Base-by-base conservation (phyloP, 92 coral and sea anemone genomes). In the Anthopleura xanthogrammica region DNA sequence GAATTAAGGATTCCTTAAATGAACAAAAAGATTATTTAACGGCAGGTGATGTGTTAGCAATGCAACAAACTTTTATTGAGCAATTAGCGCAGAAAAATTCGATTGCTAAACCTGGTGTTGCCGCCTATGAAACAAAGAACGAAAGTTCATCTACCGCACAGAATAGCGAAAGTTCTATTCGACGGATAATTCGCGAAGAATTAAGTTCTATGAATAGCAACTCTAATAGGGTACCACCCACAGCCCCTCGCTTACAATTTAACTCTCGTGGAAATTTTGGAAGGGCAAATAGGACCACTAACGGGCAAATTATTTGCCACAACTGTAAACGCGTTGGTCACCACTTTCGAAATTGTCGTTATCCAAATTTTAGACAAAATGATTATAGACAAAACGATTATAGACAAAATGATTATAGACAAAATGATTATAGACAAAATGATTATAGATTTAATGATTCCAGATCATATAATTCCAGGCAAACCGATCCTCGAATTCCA, bases 401-500 rank as follows among this genome's bases (percentile, higher is more conserved):
- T 41, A 72, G 76, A 4, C 42, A 4, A n/a, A 72, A 72, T 41
- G 76, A 72, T 29, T 68, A 43, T 43, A 43, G 60, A 56, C 60
- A 56, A 56, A 56, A 56, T 12, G 60, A 56, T 56, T 56, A 5
- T 56, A 12, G 60, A 56, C 60, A 12, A 56, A 56, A 12, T 16
- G 75, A 39, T 39, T 68, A 3, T 12, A 68, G 75, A 3, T 12
- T 4, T 4, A 68, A 68, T 39, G 75, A 68, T 68, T 72, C 16
- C 76, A 72, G 76, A 36, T 41, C 16, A 3, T 2, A 29, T 6
- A 4, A 72, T 36, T 72, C 76, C 48, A 60, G 68, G 24, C 68
- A 60, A 62, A 22, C 17, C 29, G 70, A 62, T 62, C 70, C 70
- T 62, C 70, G 70, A 19, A 62, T 62, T 62, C 70, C 70, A 62